Conservation (phyloP, 2,888 invertebrate species). For the Oscheius sp. region DNA sequence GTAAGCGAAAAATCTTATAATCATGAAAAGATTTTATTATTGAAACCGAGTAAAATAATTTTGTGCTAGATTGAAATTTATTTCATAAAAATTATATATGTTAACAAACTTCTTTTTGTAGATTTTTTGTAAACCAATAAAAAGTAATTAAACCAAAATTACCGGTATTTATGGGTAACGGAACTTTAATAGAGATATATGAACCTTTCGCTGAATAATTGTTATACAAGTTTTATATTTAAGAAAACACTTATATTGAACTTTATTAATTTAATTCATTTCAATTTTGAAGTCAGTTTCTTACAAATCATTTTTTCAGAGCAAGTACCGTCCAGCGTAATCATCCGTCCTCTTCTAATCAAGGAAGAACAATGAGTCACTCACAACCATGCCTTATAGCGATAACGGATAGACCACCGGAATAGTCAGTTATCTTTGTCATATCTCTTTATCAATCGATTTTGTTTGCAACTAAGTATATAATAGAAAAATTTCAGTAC, state of each 20-base stretch:
- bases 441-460: neutral
- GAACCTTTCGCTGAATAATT: too few relatives aligned
- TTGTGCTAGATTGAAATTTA: too few relatives aligned
- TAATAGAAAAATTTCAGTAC: neutral
- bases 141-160: neutral
- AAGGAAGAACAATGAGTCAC: conserved; percentile 58
- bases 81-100: neutral
- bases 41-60: neutral
- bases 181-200: neutral
- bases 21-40: neutral
- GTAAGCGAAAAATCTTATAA: too few relatives aligned
- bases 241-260: too few relatives aligned
- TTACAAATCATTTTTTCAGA: conserved; percentile 1
- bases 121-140: neutral
- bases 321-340: conserved; percentile 21
- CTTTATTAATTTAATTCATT: too few relatives aligned
- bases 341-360: conserved; percentile 17
- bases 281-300: neutral
- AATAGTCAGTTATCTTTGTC: conserved; percentile 37
- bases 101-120: neutral
- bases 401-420: conserved; percentile 37
- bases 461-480: conserved; percentile 3
- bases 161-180: neutral
- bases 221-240: too few relatives aligned
- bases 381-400: conserved; percentile 66